A percentile compares a stretch with the other conserved stretches of the same genome.
Conservation (phyloP, 2,113 vertebrate species). For the Sander vitreus region DNA sequence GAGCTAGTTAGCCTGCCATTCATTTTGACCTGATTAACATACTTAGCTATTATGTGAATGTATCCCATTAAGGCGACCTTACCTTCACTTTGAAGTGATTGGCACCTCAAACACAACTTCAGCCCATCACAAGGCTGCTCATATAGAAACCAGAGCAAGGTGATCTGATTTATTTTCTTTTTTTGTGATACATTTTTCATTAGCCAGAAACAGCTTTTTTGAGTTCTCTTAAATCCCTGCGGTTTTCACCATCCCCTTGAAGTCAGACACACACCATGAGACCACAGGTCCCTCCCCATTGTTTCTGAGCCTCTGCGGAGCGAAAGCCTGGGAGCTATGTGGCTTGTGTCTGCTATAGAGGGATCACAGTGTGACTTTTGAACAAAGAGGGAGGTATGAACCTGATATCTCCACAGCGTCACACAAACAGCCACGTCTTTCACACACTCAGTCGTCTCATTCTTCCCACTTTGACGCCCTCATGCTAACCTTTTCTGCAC, state of each 20-base stretch:
- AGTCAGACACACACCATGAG: constrained; percentile 63
- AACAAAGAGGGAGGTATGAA: constrained; percentile 79
- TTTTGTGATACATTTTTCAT: no score
- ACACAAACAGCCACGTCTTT: constrained; percentile 65
- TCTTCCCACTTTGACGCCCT: constrained; percentile 52
- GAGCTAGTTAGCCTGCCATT: not conserved
- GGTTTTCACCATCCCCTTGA: constrained; percentile 62
- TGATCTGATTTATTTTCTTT: constrained; percentile 39
- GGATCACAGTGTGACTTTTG: constrained; percentile 58
- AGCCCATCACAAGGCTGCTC: not conserved
- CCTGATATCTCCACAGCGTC: constrained; percentile 77
- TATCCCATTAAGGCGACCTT: not conserved
- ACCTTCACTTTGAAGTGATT: constrained; percentile 24
- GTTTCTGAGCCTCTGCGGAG: constrained; percentile 40
- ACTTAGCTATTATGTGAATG: not conserved
- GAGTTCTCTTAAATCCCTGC: constrained; percentile 45
- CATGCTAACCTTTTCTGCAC: constrained; percentile 32
- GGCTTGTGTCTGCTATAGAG: constrained; percentile 67
- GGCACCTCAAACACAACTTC: constrained; percentile 17
- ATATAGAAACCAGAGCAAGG: constrained; percentile 30
- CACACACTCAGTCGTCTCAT: constrained; percentile 47
- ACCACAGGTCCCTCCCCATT: constrained; percentile 53
- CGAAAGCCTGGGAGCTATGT: constrained; percentile 60
- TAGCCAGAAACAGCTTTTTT: constrained; percentile 63
- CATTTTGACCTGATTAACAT: not conserved